These are phyloP conservation scores for Tipula vernalis DNA, from an alignment of 2,888 invertebrate genomes.

Conservation along the genomic window DNA sequence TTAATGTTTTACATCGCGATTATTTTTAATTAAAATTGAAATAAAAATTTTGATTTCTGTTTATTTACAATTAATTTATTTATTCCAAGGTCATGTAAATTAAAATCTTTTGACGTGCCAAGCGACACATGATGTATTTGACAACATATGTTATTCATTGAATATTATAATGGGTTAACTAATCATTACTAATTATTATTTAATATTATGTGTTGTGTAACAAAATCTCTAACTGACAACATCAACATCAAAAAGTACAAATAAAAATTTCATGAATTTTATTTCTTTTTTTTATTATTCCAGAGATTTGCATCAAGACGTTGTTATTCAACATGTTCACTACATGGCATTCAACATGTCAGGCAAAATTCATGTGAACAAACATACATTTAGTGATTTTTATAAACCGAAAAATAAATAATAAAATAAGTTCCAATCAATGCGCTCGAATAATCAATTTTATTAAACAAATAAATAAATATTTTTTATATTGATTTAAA, in stretches of 20 bases:
- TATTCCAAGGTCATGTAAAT: no score
- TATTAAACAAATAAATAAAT: neutral
- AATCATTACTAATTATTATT: no score
- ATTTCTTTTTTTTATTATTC: conserved; percentile 29
- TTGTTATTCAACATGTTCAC: conserved; percentile 70
- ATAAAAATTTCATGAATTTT: neutral
- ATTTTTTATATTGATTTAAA: neutral
- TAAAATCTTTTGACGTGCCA: no score
- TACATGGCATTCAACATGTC: conserved; percentile 55
- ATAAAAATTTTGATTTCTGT: no score
- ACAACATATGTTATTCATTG: no score
- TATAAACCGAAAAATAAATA: neutral
- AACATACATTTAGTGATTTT: conserved; percentile 38
- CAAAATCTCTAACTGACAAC: neutral
- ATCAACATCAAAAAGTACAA: neutral
- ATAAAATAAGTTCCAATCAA: neutral
- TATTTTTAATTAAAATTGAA: no score
- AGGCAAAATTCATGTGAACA: conserved; percentile 76
- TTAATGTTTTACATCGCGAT: no score
- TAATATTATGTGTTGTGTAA: no score
- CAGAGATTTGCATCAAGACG: conserved; percentile 67
- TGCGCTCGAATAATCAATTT: conserved; percentile 1
- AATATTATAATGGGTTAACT: no score
- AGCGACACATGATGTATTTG: no score
- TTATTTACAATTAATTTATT: no score